Conservation (phyloP, 1,140 invertebrate genomes). For the Conus ventricosus region DNA sequence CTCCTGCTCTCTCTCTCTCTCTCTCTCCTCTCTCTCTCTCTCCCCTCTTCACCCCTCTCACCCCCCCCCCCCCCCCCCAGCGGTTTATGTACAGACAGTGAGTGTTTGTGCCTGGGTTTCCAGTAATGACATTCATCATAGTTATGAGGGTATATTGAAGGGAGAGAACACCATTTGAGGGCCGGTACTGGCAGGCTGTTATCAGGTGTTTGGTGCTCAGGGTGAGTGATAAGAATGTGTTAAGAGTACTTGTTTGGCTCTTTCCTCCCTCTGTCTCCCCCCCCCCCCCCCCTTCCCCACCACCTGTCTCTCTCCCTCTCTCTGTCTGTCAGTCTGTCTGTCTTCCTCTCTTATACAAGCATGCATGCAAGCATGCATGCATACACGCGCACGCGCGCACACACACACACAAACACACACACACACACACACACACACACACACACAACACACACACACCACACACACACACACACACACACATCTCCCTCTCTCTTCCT, state of each 20-base stretch:
- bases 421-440: no score
- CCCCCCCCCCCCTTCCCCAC: neutral
- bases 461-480: no score
- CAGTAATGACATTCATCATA: neutral
- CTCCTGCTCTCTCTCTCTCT: no score
- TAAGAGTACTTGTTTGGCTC: neutral
- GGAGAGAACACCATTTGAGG: no score
- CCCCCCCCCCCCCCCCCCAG: no score
- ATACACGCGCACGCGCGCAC: neutral
- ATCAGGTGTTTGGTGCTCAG: neutral
- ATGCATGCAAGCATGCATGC: neutral
- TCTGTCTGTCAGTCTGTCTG: neutral
- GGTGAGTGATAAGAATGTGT: neutral
- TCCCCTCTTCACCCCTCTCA: neutral
- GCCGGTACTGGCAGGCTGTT: no score
- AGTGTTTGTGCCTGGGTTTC: neutral
- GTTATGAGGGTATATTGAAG: neutral
- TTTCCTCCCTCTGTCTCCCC: neutral
- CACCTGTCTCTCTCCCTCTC: neutral
- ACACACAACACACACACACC: neutral
- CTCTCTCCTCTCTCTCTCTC: no score
- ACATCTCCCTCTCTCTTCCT: no score
- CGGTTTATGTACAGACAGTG: neutral
- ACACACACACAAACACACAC: neutral
- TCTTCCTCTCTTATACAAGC: constrained; percentile 1